Evolutionary conservation across 2,797 vertebrate species (phyloP), one percentile per base, ranked within the genome.

Genomic region (Spinibarbus caldwelli): DNA sequence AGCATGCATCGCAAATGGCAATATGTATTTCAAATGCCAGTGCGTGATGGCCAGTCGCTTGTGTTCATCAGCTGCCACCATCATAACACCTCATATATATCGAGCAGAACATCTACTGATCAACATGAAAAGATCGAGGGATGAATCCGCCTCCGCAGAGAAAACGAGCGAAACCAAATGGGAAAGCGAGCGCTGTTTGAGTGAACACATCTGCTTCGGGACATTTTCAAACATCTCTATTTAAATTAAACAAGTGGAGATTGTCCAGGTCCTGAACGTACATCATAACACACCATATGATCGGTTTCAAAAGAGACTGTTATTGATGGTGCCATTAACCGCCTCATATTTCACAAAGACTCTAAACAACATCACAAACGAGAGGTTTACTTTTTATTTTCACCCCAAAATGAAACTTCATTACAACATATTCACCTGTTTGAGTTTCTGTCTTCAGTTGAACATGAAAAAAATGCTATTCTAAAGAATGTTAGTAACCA

Each of bases 1-100:
- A 31, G 59, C 62, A 54, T 45, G 52, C 68, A 29, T 80, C 9
- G 68, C 87, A 82, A 86, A 77, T 87, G 71, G 34, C 75, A 73
- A 82, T 79, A 71, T 89, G 87, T 83, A 83, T 76, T 75, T 87
- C 49, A 70, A 64, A 83, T 73, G 81, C 23, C 81, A 54, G 75
- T 47, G 77, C 91, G 90, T 92, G 91, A 93, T 90, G 90, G 90
- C 89, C 88, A 90, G 89, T 80, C 80, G 82, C 83, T 85, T 86
- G 84, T 90, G 92, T 92, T 93, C 91, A 93, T 94, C 93, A 92
- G 87, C 88, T 91, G 92, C 93, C 92, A 91, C 78, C 78, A 78
- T 76, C 87, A 89, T 84, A 84, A 86, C 87, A 38, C 78, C 89
- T 91, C 88, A 92, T 92, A 88, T n/a, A n/a, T 88, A 93, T 90